Conservation (phyloP, 2,888 invertebrate genomes). For the Autographa pulchrina region DNA sequence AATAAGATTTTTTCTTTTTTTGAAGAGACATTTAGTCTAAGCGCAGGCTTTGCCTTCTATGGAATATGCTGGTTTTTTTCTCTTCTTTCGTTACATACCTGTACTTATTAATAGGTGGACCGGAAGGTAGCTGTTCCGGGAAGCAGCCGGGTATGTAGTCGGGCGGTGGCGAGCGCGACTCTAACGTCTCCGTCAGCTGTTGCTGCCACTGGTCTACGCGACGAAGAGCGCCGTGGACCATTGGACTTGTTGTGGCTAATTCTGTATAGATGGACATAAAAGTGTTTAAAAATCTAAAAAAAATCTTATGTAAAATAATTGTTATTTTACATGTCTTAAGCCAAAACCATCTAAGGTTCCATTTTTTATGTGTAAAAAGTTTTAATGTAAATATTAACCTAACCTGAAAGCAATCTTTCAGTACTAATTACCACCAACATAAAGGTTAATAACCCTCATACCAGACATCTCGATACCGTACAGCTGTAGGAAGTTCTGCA, state of each 20-base stretch:
- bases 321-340: no score
- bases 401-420: no score
- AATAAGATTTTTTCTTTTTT: no score
- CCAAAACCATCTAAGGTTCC: no score
- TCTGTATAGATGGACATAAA: constrained; percentile 88
- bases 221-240: constrained; percentile 96
- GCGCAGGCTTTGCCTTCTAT: no score
- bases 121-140: constrained; percentile 92
- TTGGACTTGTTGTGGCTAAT: constrained; percentile 97
- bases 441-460: constrained; percentile 69
- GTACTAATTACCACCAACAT: not conserved
- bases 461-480: constrained; percentile 97
- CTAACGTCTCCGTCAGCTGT: constrained; percentile 93
- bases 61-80: no score
- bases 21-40: no score
- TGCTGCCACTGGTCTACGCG: constrained; percentile 97
- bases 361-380: no score
- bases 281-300: no score
- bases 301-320: no score
- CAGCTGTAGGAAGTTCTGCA: constrained; percentile 96
- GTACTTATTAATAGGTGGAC: constrained; percentile 98
- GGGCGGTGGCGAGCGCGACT: constrained; percentile 93
- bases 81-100: constrained; percentile 78
- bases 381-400: no score
- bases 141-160: constrained; percentile 98